A percentile compares a stretch with the other conserved stretches of the same genome.
phyloP scores from a whole-genome alignment of 1,140 invertebrate genomes.

The Musca vetustissima region DNA sequence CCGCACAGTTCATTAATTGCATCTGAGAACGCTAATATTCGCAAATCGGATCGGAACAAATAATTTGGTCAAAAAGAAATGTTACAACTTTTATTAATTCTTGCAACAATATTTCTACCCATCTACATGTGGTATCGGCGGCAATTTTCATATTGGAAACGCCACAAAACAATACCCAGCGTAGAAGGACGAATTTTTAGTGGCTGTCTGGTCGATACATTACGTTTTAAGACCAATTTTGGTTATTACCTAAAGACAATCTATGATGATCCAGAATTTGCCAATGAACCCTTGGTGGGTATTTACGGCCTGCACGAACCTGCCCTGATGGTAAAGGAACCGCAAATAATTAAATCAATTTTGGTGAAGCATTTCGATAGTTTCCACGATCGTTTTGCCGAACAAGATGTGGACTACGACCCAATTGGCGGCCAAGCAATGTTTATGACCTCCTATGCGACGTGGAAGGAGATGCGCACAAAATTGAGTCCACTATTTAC shows the following conservation, averaged over 20 bases:
- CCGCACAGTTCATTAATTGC: too few relatives aligned
- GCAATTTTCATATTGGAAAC: conserved; percentile 37
- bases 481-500: conserved; percentile 62
- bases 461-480: conserved; percentile 59
- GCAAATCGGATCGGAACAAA: too few relatives aligned
- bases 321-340: conserved; percentile 57
- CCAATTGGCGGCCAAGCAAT: conserved; percentile 37
- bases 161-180: neutral
- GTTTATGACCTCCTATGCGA: conserved; percentile 45
- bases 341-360: conserved; percentile 58
- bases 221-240: conserved; percentile 29
- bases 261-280: conserved; percentile 36
- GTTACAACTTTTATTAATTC: too few relatives aligned
- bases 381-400: conserved; percentile 47
- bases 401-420: conserved; percentile 38
- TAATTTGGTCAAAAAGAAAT: too few relatives aligned
- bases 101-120: too few relatives aligned
- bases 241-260: conserved; percentile 30
- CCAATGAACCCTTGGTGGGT: conserved; percentile 48
- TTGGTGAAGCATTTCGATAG: conserved; percentile 58
- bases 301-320: conserved; percentile 57
- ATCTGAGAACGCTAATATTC: too few relatives aligned
- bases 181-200: too few relatives aligned
- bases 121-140: too few relatives aligned
- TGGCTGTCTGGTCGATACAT: neutral